phyloP scores from a whole-genome alignment of 2,113 vertebrate genomes.

The Aldabrachelys gigantea region DNA sequence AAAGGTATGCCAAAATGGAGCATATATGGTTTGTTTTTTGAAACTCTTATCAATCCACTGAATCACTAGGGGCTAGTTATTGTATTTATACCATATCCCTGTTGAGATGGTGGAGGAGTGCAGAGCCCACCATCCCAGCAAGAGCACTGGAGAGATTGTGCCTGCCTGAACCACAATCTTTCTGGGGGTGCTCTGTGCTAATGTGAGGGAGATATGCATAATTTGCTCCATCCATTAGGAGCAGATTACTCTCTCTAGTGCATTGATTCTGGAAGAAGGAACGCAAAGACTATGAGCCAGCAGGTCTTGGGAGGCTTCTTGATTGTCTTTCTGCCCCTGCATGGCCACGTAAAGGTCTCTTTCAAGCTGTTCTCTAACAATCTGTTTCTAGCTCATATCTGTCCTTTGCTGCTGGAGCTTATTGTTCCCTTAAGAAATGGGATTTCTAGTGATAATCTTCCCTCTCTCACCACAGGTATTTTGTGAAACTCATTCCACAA shows the following conservation, averaged over 20 bases:
- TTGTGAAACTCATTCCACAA: background rate
- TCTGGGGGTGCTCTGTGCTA: background rate
- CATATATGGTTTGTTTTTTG: background rate
- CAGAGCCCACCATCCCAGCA: background rate
- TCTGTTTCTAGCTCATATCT: background rate
- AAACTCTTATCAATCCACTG: background rate
- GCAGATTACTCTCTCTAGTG: background rate
- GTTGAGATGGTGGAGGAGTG: background rate
- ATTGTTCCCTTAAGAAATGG: background rate
- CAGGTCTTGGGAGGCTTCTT: background rate
- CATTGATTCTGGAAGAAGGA: background rate
- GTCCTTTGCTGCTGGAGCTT: background rate
- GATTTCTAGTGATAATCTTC: background rate
- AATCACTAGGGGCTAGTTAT: background rate
- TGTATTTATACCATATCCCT: background rate
- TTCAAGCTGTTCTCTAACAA: background rate
- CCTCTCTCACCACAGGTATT: background rate
- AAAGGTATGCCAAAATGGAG: background rate
- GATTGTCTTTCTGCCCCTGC: background rate
- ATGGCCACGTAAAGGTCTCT: background rate
- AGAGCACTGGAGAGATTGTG: background rate
- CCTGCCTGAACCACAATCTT: background rate
- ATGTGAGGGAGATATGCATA: accelerated
- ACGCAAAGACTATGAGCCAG: accelerated
- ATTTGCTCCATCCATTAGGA: background rate